Conservation (phyloP, 2,888 invertebrate species). For the Amorpha juglandis region DNA sequence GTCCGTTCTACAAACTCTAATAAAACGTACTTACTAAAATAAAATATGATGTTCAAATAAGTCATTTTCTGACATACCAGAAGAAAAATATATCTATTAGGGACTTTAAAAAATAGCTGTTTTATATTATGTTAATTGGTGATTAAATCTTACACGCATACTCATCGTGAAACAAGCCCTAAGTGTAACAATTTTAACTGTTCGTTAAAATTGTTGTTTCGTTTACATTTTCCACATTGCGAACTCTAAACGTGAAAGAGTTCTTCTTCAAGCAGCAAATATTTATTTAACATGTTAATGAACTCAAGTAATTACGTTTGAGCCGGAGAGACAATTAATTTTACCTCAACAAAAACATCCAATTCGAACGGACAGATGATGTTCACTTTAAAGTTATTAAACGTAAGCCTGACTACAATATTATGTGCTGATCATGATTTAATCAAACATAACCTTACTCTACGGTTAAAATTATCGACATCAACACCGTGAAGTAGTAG, state of each 20-base stretch:
- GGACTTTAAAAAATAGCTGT: too few species aligned
- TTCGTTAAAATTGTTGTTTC: slow-evolving; percentile 51
- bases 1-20: too few species aligned
- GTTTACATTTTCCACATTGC: slow-evolving; percentile 43
- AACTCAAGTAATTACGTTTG: slow-evolving; percentile 36
- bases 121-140: too few species aligned
- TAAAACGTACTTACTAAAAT: too few species aligned
- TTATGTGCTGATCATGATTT: not conserved
- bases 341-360: slow-evolving; percentile 11
- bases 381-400: not conserved
- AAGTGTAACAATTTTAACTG: slow-evolving; percentile 42
- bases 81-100: too few species aligned
- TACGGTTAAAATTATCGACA: too few species aligned
- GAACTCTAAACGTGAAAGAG: slow-evolving; percentile 38
- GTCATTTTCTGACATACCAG: too few species aligned
- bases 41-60: too few species aligned
- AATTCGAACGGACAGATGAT: slow-evolving; percentile 1
- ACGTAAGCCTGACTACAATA: not conserved
- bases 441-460: not conserved
- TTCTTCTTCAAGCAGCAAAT: slow-evolving; percentile 40
- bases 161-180: too few species aligned
- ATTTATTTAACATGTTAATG: slow-evolving; percentile 43
- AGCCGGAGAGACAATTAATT: slow-evolving; percentile 26
- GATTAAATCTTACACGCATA: too few species aligned
- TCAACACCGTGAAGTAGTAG: too few species aligned